These are phyloP conservation scores for Stenoptilia bipunctidactyla DNA, from an alignment of 2,888 invertebrate genomes.

Conservation along the genomic window DNA sequence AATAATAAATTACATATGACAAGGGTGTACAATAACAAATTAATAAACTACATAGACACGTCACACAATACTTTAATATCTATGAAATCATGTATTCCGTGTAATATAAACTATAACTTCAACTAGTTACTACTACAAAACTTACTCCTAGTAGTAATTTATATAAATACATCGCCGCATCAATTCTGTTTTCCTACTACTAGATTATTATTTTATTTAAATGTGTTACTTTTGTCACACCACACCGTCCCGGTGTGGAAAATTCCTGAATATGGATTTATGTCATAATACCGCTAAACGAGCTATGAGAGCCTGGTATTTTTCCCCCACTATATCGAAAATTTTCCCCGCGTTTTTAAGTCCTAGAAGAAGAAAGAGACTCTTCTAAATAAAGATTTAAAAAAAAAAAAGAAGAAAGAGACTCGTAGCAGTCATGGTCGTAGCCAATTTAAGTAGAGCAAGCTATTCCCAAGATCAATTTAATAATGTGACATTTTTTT, in stretches of 20 bases:
- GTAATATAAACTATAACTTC: constrained; percentile 33
- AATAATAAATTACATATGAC: too few species aligned
- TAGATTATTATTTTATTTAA: constrained; percentile 55
- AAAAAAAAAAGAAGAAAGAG: too few species aligned
- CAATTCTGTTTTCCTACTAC: constrained; percentile 29
- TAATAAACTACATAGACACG: too few species aligned
- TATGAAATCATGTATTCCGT: constrained; percentile 14
- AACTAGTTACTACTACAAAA: constrained; percentile 22
- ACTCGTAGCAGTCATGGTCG: too few species aligned
- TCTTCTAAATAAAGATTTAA: too few species aligned
- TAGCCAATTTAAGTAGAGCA: too few species aligned
- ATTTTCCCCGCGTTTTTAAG: constrained; percentile 31
- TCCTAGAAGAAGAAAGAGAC: too few species aligned
- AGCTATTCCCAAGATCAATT: too few species aligned
- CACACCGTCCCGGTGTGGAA: not conserved
- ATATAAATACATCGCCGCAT: constrained; percentile 19
- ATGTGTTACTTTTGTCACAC: constrained; percentile 22
- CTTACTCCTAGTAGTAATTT: constrained; percentile 13
- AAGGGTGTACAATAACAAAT: too few species aligned
- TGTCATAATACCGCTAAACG: constrained; percentile 16
- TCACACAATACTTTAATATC: too few species aligned
- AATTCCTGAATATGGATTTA: constrained; percentile 7
- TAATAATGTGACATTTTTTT: too few species aligned
- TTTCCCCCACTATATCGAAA: constrained; percentile 57
- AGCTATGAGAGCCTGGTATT: constrained; percentile 34